A percentile compares a stretch with the other conserved stretches of the same genome.
phyloP scores from a whole-genome alignment of 2,797 vertebrate species.

The Hemibagrus guttatus region DNA sequence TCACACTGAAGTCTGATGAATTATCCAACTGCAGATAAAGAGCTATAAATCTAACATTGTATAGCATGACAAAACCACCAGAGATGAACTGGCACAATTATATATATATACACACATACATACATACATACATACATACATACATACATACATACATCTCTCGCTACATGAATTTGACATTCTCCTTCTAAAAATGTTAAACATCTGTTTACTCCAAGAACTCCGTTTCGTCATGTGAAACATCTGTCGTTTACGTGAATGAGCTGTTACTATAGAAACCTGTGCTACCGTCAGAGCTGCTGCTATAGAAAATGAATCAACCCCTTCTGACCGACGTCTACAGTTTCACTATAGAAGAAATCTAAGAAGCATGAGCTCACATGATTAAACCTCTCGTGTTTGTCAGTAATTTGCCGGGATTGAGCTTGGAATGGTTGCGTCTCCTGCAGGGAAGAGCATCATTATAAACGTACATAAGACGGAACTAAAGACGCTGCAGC shows the following conservation, averaged over 20 bases:
- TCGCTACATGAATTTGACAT: not conserved
- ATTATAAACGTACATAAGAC: constrained; percentile 13
- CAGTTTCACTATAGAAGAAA: not conserved
- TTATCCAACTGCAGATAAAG: no score
- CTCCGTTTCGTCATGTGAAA: not conserved
- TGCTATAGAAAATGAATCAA: not conserved
- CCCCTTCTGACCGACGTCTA: not conserved
- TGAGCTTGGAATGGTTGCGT: not conserved
- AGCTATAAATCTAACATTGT: not conserved
- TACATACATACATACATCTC: no score
- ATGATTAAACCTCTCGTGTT: no score
- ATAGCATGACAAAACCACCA: not conserved
- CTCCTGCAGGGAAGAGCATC: constrained; percentile 10
- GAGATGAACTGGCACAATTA: not conserved
- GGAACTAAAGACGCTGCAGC: not conserved
- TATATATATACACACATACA: no score
- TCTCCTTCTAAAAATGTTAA: not conserved
- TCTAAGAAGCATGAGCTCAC: not conserved
- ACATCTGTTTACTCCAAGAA: not conserved
- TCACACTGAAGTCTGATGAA: not conserved
- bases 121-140: no score
- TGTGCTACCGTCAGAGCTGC: not conserved
- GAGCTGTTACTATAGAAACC: not conserved
- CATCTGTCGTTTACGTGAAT: not conserved
- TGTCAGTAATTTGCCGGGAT: not conserved